phyloP scores from a whole-genome alignment of 1,140 invertebrate species.

The Drosophila setifemur region DNA sequence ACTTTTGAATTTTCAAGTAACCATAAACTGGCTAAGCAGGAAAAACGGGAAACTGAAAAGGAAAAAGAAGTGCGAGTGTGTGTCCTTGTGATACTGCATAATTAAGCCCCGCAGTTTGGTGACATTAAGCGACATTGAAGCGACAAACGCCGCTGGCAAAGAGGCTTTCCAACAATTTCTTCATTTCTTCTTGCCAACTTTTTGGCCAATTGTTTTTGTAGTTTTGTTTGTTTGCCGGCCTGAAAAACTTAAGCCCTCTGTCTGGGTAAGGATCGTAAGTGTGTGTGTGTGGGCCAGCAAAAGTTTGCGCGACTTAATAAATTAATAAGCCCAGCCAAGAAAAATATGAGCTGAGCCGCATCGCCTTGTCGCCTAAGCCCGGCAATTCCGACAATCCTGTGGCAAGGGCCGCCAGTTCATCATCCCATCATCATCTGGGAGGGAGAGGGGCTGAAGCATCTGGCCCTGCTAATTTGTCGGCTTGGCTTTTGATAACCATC shows the following conservation, averaged over 20 bases:
- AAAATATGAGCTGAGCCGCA: conserved; percentile 44
- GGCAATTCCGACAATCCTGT: too few species aligned
- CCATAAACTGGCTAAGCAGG: conserved; percentile 45
- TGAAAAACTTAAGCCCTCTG: conserved; percentile 55
- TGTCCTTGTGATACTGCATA: conserved; percentile 52
- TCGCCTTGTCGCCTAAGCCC: conserved; percentile 5
- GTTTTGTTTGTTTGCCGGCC: conserved; percentile 68
- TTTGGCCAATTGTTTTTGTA: conserved; percentile 56
- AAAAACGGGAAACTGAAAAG: conserved; percentile 17
- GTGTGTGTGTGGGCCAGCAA: background rate
- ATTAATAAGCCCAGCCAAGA: conserved; percentile 53
- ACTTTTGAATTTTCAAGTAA: conserved; percentile 68
- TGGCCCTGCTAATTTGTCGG: conserved; percentile 51
- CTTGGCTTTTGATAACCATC: conserved; percentile 48
- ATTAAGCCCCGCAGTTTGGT: conserved; percentile 58
- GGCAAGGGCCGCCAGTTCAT: conserved; percentile 21
- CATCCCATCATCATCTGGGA: background rate
- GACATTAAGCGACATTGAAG: conserved; percentile 72
- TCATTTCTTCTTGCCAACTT: conserved; percentile 41
- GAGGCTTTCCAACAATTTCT: conserved; percentile 39
- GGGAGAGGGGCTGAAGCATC: conserved; percentile 13
- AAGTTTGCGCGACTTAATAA: conserved; percentile 51
- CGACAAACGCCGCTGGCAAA: conserved; percentile 55
- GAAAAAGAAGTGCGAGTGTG: background rate
- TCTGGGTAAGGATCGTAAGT: background rate